Conservation (phyloP, 2,888 invertebrate species). For the Leptarthrus brevirostris region DNA sequence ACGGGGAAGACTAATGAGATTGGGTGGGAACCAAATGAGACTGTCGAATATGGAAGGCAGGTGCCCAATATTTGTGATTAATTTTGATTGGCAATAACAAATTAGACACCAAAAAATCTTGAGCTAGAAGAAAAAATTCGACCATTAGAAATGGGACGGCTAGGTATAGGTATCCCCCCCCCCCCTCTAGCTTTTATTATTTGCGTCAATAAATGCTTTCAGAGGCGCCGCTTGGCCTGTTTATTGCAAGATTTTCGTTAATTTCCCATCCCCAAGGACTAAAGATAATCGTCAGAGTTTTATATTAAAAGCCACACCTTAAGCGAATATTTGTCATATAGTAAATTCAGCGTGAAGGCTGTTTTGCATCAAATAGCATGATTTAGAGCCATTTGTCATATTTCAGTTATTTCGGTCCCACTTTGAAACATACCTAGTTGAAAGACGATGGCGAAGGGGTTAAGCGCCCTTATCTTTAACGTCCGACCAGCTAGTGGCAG, state of each 20-base stretch:
- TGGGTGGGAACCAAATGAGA: not conserved
- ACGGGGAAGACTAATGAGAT: not conserved
- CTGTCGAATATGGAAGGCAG: not conserved
- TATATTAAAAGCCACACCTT: conserved; percentile 7
- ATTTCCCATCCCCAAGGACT: not conserved
- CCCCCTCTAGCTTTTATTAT: too few species aligned
- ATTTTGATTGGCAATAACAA: conserved; percentile 2
- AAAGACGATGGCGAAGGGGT: conserved; percentile 15
- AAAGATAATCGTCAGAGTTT: not conserved
- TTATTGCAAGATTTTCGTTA: not conserved
- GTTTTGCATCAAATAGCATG: conserved; percentile 39
- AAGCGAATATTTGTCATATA: conserved; percentile 1
- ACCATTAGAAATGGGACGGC: too few species aligned
- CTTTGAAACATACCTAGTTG: not conserved
- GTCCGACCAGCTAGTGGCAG: not conserved
- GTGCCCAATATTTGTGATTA: conserved; percentile 6
- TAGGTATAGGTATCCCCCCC: too few species aligned
- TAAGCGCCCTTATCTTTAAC: conserved; percentile 33
- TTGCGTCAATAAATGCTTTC: too few species aligned
- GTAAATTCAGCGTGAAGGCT: conserved; percentile 4
- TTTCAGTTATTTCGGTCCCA: conserved; percentile 25
- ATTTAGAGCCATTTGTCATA: conserved; percentile 45
- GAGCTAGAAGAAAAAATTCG: too few species aligned
- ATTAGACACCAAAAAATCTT: too few species aligned
- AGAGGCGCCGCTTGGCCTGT: too few species aligned